These are phyloP conservation scores for Drosophila ficusphila DNA, from an alignment of 1,140 invertebrate genomes.

Conservation along the genomic window DNA sequence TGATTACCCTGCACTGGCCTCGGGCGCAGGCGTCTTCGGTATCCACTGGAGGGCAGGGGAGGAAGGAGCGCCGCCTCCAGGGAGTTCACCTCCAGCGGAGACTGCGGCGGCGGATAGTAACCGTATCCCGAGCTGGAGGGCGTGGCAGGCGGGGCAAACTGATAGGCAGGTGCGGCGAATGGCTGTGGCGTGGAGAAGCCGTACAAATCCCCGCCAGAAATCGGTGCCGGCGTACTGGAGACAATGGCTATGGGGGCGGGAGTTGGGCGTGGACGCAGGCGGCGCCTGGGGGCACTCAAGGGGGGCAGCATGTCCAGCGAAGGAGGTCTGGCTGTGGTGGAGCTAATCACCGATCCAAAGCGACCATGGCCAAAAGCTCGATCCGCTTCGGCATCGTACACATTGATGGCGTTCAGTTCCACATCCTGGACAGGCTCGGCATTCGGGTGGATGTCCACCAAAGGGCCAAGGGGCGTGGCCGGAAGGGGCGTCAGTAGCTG, in stretches of 20 bases:
- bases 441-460: constrained; percentile 65
- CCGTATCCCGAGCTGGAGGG: constrained; percentile 27
- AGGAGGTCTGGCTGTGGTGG: constrained; percentile 74
- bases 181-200: constrained; percentile 64
- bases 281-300: constrained; percentile 33
- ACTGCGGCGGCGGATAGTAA: constrained; percentile 54
- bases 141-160: constrained; percentile 50
- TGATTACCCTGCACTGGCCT: constrained; percentile 58
- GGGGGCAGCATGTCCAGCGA: constrained; percentile 73
- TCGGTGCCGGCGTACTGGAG: constrained; percentile 60
- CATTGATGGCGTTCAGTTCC: constrained; percentile 66
- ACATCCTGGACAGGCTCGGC: constrained; percentile 43
- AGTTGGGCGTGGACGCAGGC: constrained; percentile 65
- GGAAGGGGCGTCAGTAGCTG: constrained; percentile 35
- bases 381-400: constrained; percentile 74
- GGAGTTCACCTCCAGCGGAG: constrained; percentile 64
- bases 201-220: constrained; percentile 38
- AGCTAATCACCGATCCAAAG: constrained; percentile 69
- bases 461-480: constrained; percentile 13
- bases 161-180: constrained; percentile 61
- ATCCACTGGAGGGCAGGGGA: constrained; percentile 53
- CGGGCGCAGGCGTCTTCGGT: constrained; percentile 58
- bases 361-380: constrained; percentile 52
- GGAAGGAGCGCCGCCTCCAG: constrained; percentile 65
- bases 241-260: constrained; percentile 27